Conservation (phyloP, 2,888 invertebrate species). For the Epinotia demarniana region DNA sequence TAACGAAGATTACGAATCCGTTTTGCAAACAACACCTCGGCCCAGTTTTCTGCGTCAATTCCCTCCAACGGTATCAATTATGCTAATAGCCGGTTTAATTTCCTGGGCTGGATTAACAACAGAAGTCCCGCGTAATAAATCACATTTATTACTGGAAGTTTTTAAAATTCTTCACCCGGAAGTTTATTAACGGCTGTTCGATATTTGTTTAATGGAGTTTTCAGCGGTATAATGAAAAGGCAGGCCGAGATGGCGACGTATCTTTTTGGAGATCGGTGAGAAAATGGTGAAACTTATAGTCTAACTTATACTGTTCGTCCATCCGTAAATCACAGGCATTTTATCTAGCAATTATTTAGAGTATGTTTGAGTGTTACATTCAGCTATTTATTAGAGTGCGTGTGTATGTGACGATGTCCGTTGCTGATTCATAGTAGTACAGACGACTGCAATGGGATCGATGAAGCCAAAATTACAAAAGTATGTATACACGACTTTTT, state of each 20-base stretch:
- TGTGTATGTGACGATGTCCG: too few species aligned
- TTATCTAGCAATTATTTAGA: too few species aligned
- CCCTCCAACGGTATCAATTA: conserved; percentile 82
- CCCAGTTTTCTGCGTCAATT: conserved; percentile 79
- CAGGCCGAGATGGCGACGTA: background rate
- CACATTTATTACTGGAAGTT: conserved; percentile 75
- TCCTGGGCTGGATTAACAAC: conserved; percentile 80
- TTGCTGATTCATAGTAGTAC: too few species aligned
- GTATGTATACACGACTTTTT: too few species aligned
- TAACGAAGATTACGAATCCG: background rate
- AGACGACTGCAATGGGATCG: too few species aligned
- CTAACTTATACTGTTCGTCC: too few species aligned
- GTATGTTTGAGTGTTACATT: too few species aligned
- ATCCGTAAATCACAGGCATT: too few species aligned
- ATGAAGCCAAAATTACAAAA: too few species aligned
- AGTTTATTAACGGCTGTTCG: conserved; percentile 54
- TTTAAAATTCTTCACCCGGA: conserved; percentile 62
- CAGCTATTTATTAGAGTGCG: too few species aligned
- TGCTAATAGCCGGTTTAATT: conserved; percentile 83
- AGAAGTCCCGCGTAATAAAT: conserved; percentile 74
- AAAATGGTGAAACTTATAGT: background rate
- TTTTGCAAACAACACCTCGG: conserved; percentile 62
- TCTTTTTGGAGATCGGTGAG: background rate
- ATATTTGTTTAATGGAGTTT: conserved; percentile 46
- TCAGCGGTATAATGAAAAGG: conserved; percentile 18